These are phyloP conservation scores for Dipodomys merriami DNA, from an alignment of 2,113 vertebrate genomes.

Conservation along the genomic window DNA sequence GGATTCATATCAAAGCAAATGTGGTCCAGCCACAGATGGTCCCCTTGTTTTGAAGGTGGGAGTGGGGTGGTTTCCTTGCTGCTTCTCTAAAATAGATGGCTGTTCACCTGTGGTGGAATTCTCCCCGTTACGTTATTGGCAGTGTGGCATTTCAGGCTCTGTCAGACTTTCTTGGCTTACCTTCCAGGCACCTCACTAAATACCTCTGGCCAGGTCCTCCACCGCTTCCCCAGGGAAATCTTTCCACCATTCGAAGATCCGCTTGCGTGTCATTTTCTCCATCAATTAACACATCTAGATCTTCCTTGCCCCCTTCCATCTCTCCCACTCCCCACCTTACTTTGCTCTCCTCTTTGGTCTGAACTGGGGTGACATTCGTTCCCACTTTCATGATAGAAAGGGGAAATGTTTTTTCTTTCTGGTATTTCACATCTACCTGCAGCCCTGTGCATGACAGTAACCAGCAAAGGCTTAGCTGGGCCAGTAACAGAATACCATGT, in stretches of 20 bases:
- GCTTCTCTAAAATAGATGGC: not conserved
- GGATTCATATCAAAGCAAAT: conserved; percentile 1
- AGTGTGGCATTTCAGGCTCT: not conserved
- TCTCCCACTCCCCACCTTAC: not conserved
- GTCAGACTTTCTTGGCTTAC: not conserved
- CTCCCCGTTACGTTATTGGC: not conserved
- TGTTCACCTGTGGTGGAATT: not conserved
- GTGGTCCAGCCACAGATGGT: not conserved
- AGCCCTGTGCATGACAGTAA: not conserved
- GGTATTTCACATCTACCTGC: not conserved
- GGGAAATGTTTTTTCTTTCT: not conserved
- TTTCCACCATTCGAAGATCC: not conserved
- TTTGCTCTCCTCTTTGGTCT: not conserved
- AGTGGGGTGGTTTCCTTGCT: not conserved
- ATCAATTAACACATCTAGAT: not conserved
- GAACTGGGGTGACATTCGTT: not conserved
- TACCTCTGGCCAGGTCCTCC: not conserved
- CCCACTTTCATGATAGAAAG: not conserved
- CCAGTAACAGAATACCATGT: not conserved
- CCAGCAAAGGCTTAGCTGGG: not conserved
- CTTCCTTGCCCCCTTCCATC: not conserved
- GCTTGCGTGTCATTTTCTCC: not conserved
- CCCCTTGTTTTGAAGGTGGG: not conserved
- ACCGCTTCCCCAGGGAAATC: not conserved
- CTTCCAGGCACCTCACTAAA: not conserved